Evolutionary conservation across 2,113 vertebrate genomes (phyloP).

Genomic region (Chaetura pelagica): DNA sequence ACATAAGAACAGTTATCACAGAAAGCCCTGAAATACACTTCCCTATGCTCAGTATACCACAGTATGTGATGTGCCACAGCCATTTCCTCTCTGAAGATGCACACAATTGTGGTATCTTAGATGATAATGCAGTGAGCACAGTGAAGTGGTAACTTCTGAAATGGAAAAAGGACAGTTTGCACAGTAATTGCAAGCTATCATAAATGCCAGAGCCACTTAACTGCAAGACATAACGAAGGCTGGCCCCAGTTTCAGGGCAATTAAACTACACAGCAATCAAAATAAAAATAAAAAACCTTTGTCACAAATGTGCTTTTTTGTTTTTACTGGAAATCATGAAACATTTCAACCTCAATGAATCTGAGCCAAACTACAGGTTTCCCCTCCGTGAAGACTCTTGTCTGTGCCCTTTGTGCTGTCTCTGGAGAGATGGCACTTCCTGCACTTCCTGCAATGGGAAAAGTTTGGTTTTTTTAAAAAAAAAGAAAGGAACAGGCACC

Average conservation of each 20-base stretch:
- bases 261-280: neutral
- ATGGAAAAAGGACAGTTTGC: conserved; percentile 15
- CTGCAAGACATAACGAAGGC: neutral
- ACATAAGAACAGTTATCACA: neutral
- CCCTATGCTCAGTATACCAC: neutral
- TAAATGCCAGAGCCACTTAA: neutral
- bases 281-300: neutral
- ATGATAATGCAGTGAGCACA: neutral
- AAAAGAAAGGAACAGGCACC: neutral
- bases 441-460: neutral
- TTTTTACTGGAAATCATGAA: neutral
- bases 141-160: neutral
- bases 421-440: neutral
- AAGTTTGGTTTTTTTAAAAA: no score
- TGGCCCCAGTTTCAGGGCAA: neutral
- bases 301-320: neutral
- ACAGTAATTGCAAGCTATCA: neutral
- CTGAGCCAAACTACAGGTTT: neutral
- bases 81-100: conserved; percentile 1
- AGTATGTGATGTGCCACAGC: neutral
- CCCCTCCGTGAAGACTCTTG: no score
- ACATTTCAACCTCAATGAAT: neutral
- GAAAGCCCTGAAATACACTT: neutral
- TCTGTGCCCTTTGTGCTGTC: neutral
- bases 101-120: conserved; percentile 2